Percentiles rank a stretch among this genome's conserved stretches.
These are phyloP conservation scores for Spermophilus dauricus DNA, from an alignment of 2,113 vertebrate species.

Conservation along the genomic window DNA sequence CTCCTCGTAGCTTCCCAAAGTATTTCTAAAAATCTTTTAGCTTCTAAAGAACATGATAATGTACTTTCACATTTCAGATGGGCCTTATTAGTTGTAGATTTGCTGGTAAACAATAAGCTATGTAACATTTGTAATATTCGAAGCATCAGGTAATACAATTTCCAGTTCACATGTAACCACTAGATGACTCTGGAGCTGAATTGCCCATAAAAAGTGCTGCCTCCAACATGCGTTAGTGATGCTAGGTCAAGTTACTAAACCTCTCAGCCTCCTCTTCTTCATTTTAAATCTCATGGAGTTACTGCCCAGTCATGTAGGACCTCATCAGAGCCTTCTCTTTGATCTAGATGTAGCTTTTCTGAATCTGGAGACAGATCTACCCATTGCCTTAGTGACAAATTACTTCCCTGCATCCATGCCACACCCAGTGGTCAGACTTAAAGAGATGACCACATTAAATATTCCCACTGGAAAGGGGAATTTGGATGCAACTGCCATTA, in stretches of 20 bases:
- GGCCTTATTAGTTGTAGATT: background rate
- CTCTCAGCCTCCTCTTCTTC: background rate
- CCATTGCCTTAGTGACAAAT: rapidly evolving
- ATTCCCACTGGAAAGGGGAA: background rate
- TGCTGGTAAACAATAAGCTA: background rate
- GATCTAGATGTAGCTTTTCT: background rate
- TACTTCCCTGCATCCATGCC: background rate
- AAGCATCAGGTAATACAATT: background rate
- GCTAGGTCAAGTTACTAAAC: background rate
- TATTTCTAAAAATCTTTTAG: slow-evolving; percentile 21
- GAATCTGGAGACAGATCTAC: background rate
- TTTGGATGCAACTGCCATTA: background rate
- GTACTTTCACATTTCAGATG: background rate
- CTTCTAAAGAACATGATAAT: background rate
- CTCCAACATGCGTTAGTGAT: background rate
- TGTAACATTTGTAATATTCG: slow-evolving; percentile 4
- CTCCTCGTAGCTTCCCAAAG: background rate
- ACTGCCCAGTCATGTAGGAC: background rate
- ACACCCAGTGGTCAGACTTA: background rate
- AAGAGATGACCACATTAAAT: background rate
- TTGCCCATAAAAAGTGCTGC: background rate
- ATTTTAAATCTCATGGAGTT: background rate
- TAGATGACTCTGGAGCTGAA: background rate
- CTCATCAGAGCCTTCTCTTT: background rate
- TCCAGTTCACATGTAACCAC: background rate